These are phyloP conservation scores for Paramuricea clavata DNA, from an alignment of 92 coral and sea anemone genomes.

Conservation along the genomic window DNA sequence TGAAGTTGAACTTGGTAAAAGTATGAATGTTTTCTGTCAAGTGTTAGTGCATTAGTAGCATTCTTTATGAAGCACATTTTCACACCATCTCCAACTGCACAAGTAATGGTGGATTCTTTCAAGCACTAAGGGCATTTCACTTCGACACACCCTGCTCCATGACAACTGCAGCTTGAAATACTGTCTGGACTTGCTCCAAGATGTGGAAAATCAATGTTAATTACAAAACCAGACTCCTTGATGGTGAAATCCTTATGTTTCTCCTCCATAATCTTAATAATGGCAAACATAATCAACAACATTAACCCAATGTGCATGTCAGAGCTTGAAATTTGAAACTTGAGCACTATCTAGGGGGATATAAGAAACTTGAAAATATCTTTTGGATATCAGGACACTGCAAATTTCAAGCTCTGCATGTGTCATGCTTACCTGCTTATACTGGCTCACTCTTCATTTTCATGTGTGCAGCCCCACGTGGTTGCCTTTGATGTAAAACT, in stretches of 20 bases:
- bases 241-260: conserved; percentile 54
- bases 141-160: conserved; percentile 67
- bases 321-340: neutral
- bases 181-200: conserved; percentile 72
- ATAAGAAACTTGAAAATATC: no score
- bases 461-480: conserved; percentile 71
- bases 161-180: conserved; percentile 64
- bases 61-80: neutral
- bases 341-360: neutral
- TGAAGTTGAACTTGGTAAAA: conserved; percentile 74
- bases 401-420: no score
- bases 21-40: conserved; percentile 60
- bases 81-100: neutral
- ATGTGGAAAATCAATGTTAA: conserved; percentile 68
- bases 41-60: neutral
- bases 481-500: conserved; percentile 50
- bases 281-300: conserved; percentile 14
- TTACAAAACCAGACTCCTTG: conserved; percentile 64
- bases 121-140: conserved; percentile 61
- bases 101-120: neutral
- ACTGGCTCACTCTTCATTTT: conserved; percentile 55
- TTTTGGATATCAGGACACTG: no score
- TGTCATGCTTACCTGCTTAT: conserved; percentile 54
- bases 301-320: neutral
- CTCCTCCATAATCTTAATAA: conserved; percentile 56